phyloP scores from a whole-genome alignment of 2,797 vertebrate genomes.

The Onychomys leucogaster region DNA sequence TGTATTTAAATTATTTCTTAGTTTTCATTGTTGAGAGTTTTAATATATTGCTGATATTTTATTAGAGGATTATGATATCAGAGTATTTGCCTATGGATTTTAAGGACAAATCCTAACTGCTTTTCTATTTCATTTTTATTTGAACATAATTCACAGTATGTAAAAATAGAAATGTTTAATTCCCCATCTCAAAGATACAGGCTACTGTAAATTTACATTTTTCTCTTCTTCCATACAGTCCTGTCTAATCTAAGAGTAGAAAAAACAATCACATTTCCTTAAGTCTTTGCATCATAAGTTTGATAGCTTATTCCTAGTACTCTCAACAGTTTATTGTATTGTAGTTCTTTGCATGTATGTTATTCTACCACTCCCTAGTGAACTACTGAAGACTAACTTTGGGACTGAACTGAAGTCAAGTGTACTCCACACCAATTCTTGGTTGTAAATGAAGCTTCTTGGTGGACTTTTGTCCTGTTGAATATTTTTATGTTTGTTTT shows the following conservation, averaged over 20 bases:
- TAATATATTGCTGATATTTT: slow-evolving; percentile 65
- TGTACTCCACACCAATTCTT: not conserved
- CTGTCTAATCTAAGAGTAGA: not conserved
- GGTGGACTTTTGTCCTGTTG: not conserved
- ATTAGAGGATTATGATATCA: slow-evolving; percentile 51
- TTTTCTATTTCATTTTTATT: slow-evolving; percentile 65
- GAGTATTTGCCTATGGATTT: slow-evolving; percentile 44
- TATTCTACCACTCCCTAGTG: not conserved
- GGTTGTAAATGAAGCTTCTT: not conserved
- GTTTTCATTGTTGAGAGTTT: slow-evolving; percentile 63
- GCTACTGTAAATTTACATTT: not conserved
- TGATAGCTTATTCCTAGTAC: not conserved
- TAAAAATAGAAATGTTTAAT: slow-evolving; percentile 47
- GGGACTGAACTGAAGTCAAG: not conserved
- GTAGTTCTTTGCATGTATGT: not conserved
- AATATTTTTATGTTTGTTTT: slow-evolving; percentile 1
- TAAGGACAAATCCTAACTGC: slow-evolving; percentile 54
- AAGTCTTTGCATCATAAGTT: not conserved
- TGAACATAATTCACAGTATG: slow-evolving; percentile 51
- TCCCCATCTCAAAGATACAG: slow-evolving; percentile 43
- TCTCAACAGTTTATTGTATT: not conserved
- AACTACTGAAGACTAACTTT: not conserved
- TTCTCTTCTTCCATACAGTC: not conserved
- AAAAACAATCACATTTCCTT: not conserved
- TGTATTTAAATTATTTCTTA: slow-evolving; percentile 79